Evolutionary conservation across 2,888 invertebrate genomes (phyloP), one percentile per base, ranked within the genome.

Genomic region (Lepidonotus clava): DNA sequence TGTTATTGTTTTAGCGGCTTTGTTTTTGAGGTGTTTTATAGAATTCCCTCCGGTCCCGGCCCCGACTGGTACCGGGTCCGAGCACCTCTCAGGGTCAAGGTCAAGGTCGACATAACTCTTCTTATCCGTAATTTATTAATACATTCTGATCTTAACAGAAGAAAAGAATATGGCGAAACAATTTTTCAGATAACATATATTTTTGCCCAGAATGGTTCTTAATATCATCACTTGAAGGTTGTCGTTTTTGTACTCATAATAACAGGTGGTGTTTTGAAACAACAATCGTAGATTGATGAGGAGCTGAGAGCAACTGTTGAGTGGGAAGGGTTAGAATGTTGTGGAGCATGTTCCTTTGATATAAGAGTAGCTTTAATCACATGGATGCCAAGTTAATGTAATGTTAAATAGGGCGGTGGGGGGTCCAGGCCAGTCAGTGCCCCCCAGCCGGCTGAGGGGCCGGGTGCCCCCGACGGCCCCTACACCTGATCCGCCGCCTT

Each of bases 341-440:
- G 61, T 61, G 28, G 28, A 61, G 28, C 24, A 24, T 61, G 61
- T 76, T 76, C 40, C 40, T 76, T 40, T 76, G 76, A 76, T 24
- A 76, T 76, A 76, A 76, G 76, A 76, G 36, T n/a, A 8, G 76
- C 76, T 76, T 76, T 76, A 76, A 76, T 76, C 76, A 76, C 76
- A 76, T 76, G 76, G 24, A 76, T 76, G 76, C 76, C 76, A 76
- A 61, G 38, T 40, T 40, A 76, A 76, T 76, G 76, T 76, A 38
- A 76, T 76, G 76, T 76, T 76, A 76, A 76, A 76, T 76, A 76
- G 76, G 40, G 40, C 76, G 38, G 38, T 76, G 76, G 76, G 76
- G 76, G 76, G 76, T 76, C 76, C 24, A 18, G 76, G 76, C n/a
- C 36, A 14, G 38, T 6, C 76, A 76, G 76, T 76, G 18, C 38